Base-by-base conservation (phyloP, 2,797 vertebrate genomes). In the Channa striata region DNA sequence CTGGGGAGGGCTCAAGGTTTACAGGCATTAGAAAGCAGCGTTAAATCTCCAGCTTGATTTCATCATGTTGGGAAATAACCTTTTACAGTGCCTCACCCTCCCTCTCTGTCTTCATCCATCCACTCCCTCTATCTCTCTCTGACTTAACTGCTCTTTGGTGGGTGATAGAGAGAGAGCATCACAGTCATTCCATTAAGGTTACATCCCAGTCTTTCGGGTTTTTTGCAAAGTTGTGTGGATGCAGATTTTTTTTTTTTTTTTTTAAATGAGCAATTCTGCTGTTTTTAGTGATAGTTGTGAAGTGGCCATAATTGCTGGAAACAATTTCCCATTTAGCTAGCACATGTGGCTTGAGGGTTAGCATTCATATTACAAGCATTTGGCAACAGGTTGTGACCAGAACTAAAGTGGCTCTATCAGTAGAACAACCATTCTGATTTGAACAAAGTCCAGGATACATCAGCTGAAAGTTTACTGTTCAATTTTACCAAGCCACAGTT, bases 11-110 rank as follows among this genome's bases (percentile, higher is more conserved):
- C 46, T 68, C 1, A 16, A 67, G 77, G 73, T 84, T 90, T 84
- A 82, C 73, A 81, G 74, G 76, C 85, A 88, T 86, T 83, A 84
- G 74, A 83, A 61, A 78, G 74, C 77, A 65, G 62, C 75, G 83
- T 86, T 87, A 89, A 88, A 89, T 83, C 79, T 81, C 60, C 13
- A 13, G 69, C 78, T 87, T 84, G 81, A 89, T 84, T 87, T 88
- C 80, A 88, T 89, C 83, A 84, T 80, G 86, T 83, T 82, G 72
- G 72, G 79, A 84, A 85, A 85, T 79, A 85, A 85, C 80, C 77
- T 89, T 81, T 84, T 82, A 80, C 74, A 72, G 66, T 42, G 48
- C 65, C 59, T 60, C 59, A 3, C 71, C 63, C 72, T 51, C 53
- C 30, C 23, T 62, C 44, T 65, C 69, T 20, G 43, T 80, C 82